Conservation (phyloP, 2,113 vertebrate species). For the Corythoichthys intestinalis region DNA sequence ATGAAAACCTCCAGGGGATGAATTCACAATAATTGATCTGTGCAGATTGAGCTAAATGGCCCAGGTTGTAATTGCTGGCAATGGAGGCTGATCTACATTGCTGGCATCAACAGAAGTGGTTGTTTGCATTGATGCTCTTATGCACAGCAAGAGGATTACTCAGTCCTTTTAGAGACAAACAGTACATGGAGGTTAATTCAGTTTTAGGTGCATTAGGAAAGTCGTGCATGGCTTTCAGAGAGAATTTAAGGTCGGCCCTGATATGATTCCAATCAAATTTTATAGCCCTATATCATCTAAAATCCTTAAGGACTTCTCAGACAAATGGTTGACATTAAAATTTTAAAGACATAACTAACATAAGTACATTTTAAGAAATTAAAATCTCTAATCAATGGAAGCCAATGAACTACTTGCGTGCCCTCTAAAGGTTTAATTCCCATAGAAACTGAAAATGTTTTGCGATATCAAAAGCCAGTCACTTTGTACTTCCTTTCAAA, state of each 20-base stretch:
- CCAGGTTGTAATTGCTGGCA: constrained; percentile 82
- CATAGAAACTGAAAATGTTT: not conserved
- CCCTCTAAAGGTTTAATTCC: not conserved
- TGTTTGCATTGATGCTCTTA: constrained; percentile 1
- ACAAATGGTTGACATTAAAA: too few relatives aligned
- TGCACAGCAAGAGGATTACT: not conserved
- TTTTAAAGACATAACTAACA: too few relatives aligned
- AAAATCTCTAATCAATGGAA: too few relatives aligned
- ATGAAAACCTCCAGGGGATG: constrained; percentile 31
- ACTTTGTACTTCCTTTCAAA: not conserved
- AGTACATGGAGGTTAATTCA: not conserved
- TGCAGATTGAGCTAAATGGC: constrained; percentile 90
- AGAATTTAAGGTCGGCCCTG: not conserved
- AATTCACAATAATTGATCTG: constrained; percentile 72
- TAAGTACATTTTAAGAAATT: too few relatives aligned
- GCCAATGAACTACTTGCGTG: not conserved
- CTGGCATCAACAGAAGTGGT: not conserved
- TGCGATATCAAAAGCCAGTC: not conserved
- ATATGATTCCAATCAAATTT: not conserved
- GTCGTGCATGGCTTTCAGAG: not conserved
- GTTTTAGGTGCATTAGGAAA: constrained; percentile 3
- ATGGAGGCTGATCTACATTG: not conserved
- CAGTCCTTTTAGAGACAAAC: constrained; percentile 1
- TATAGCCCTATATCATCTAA: not conserved
- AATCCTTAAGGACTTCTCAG: not conserved